Percentiles rank a stretch among this genome's conserved stretches.
Evolutionary conservation across 2,888 invertebrate species (phyloP).

Genomic region (Zootermopsis nevadensis): DNA sequence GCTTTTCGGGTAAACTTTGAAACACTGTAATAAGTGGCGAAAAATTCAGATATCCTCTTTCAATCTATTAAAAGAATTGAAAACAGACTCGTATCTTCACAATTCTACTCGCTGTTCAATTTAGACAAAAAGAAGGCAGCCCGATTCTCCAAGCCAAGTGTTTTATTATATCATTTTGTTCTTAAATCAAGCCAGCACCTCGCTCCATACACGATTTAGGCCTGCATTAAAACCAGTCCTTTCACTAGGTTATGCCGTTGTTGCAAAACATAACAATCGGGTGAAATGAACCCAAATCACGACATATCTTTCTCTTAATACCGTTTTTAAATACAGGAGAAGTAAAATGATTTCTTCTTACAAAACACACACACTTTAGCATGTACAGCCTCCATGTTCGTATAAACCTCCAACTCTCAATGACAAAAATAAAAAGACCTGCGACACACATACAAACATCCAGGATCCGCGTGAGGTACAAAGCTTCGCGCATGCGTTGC

Average conservation of each 20-base stretch:
- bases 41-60: background rate
- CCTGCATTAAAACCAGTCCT: conserved; percentile 21
- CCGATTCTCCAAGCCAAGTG: conserved; percentile 19
- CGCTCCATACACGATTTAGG: conserved; percentile 12
- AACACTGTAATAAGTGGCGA: background rate
- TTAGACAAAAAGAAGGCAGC: background rate
- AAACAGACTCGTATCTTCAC: background rate
- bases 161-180: conserved; percentile 26
- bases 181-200: conserved; percentile 33
- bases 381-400: background rate
- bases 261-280: background rate
- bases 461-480: conserved; percentile 17
- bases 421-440: background rate
- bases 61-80: background rate
- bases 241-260: background rate
- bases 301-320: background rate
- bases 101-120: background rate
- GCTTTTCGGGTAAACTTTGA: too few relatives aligned
- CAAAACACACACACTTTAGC: background rate
- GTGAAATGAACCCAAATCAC: background rate
- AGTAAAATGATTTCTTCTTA: background rate
- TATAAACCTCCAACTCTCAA: background rate
- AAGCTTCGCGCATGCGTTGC: conserved; percentile 36
- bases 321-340: background rate
- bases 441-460: background rate